A percentile compares a stretch with the other conserved stretches of the same genome.
Evolutionary conservation across 2,888 invertebrate genomes (phyloP).

Genomic region (Eilema sororculum): DNA sequence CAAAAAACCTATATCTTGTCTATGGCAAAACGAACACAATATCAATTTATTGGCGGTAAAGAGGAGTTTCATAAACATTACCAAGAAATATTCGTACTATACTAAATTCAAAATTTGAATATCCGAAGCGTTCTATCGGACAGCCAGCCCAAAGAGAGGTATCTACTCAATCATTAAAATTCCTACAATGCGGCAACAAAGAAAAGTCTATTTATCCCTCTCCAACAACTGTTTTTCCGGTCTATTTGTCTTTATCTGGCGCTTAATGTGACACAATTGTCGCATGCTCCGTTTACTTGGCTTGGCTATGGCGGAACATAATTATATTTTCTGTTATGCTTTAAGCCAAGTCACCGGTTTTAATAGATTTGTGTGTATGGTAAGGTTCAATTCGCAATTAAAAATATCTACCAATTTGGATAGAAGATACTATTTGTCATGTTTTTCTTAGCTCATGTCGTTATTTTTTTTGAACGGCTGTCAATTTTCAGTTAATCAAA

Average conservation of each 20-base stretch:
- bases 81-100: conserved; percentile 36
- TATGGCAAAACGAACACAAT: not conserved
- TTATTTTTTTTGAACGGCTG: no score
- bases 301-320: conserved; percentile 59
- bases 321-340: conserved; percentile 61
- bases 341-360: conserved; percentile 50
- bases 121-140: conserved; percentile 53
- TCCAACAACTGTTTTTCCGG: conserved; percentile 81
- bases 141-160: conserved; percentile 46
- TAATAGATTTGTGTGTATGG: conserved; percentile 45
- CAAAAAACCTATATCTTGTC: no score
- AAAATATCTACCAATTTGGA: conserved; percentile 41
- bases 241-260: conserved; percentile 85
- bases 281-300: conserved; percentile 82
- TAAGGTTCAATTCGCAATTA: conserved; percentile 29
- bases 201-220: conserved; percentile 77
- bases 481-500: not conserved
- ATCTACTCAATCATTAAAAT: conserved; percentile 81
- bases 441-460: not conserved
- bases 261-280: conserved; percentile 83
- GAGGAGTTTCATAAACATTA: conserved; percentile 7
- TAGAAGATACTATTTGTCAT: conserved; percentile 19
- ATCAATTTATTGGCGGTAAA: not conserved
- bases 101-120: conserved; percentile 53
- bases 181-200: conserved; percentile 69